Conservation (phyloP, 2,113 vertebrate species). For the Isichthys henryi region DNA sequence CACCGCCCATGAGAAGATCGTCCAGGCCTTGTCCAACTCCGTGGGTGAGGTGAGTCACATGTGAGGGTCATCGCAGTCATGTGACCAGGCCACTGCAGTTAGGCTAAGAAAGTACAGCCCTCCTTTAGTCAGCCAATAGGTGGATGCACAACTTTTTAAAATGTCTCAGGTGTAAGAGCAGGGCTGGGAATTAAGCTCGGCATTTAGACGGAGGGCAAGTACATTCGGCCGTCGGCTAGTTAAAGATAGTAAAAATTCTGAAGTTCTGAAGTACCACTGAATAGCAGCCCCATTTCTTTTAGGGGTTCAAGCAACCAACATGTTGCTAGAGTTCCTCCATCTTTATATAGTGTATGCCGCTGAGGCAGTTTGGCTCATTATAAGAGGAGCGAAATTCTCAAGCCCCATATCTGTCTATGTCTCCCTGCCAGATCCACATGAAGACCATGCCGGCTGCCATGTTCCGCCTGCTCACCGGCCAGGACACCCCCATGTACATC, state of each 20-base stretch:
- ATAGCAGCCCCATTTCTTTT: not conserved
- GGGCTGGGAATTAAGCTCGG: not conserved
- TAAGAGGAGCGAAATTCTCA: not conserved
- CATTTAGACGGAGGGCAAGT: not conserved
- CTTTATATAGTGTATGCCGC: not conserved
- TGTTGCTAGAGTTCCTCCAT: not conserved
- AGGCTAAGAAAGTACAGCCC: not conserved
- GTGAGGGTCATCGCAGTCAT: not conserved
- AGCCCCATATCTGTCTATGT: not conserved
- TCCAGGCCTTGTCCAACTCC: slow-evolving; percentile 93
- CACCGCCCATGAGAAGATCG: slow-evolving; percentile 96
- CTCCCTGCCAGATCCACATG: slow-evolving; percentile 84
- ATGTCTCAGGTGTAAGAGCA: not conserved
- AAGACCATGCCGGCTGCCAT: slow-evolving; percentile 99
- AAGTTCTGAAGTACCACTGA: not conserved
- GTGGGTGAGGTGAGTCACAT: slow-evolving; percentile 79
- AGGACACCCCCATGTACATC: slow-evolving; percentile 96
- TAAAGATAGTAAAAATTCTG: not conserved
- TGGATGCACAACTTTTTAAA: not conserved
- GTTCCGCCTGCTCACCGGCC: slow-evolving; percentile 97
- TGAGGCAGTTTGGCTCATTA: not conserved
- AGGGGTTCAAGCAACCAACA: not conserved
- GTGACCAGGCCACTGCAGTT: not conserved
- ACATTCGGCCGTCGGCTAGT: not conserved
- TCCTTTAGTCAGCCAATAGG: not conserved